Evolutionary conservation across 2,113 vertebrate species (phyloP).

Genomic region (Taxidea taxus): DNA sequence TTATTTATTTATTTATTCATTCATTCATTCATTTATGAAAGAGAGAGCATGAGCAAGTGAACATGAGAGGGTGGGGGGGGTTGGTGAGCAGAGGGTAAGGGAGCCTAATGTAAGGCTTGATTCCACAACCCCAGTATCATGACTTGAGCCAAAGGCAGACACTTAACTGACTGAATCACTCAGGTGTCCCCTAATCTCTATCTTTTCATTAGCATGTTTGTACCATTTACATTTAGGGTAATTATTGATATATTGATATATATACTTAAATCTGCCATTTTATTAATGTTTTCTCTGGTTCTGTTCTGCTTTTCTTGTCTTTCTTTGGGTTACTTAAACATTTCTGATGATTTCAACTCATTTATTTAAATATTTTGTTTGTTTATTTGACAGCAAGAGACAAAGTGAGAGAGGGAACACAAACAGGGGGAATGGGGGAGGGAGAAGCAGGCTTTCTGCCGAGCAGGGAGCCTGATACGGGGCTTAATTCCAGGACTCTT

Average conservation of each 20-base stretch:
- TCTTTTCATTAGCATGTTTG: slow-evolving; percentile 14
- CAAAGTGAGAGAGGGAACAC: too few relatives aligned
- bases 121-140: background rate
- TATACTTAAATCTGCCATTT: background rate
- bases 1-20: background rate
- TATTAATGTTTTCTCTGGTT: background rate
- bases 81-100: background rate
- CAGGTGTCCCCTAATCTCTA: background rate
- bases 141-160: too few relatives aligned
- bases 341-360: background rate
- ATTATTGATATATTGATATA: background rate
- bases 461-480: too few relatives aligned
- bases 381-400: too few relatives aligned
- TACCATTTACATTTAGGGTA: background rate
- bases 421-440: too few relatives aligned
- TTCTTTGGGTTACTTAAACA: background rate
- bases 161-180: too few relatives aligned
- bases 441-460: too few relatives aligned
- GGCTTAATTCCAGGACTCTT: too few relatives aligned
- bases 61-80: background rate
- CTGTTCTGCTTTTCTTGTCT: background rate
- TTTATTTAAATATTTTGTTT: background rate
- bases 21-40: background rate
- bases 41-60: background rate
- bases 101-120: background rate